Conservation (phyloP, 2,888 invertebrate genomes). For the Cheiracanthium punctorium region DNA sequence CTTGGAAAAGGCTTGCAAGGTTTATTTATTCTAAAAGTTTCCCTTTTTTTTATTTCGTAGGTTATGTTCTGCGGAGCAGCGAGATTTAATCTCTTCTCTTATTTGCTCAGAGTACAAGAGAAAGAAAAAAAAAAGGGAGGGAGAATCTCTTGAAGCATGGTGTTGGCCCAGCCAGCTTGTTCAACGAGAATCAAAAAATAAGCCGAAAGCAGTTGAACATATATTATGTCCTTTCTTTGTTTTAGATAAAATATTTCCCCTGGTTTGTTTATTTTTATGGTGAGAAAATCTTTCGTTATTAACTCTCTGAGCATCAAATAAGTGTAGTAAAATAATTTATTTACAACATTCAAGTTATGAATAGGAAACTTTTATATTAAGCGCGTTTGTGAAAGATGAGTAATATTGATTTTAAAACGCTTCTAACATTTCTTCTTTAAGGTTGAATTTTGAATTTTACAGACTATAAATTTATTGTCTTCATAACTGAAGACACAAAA, state of each 20-base stretch:
- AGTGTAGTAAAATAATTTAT: too few relatives aligned
- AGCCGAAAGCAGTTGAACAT: background rate
- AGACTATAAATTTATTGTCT: too few relatives aligned
- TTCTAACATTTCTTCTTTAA: too few relatives aligned
- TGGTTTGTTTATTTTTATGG: too few relatives aligned
- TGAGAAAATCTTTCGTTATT: background rate
- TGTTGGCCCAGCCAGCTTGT: background rate
- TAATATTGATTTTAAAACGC: too few relatives aligned
- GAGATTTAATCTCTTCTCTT: background rate
- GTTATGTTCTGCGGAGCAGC: background rate
- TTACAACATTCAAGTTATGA: too few relatives aligned
- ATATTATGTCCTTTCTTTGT: background rate
- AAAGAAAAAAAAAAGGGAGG: background rate
- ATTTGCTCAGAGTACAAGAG: background rate
- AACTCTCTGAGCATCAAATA: too few relatives aligned
- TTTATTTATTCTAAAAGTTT: slow-evolving; percentile 63
- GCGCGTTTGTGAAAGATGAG: too few relatives aligned
- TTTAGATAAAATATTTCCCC: background rate
- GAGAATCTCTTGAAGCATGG: background rate
- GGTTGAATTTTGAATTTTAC: too few relatives aligned
- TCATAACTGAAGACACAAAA: too few relatives aligned
- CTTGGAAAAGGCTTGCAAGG: slow-evolving; percentile 48
- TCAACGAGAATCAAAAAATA: background rate
- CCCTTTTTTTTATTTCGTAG: background rate
- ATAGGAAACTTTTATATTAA: too few relatives aligned